phyloP scores from a whole-genome alignment of 2,888 invertebrate genomes.

The Octonoba sinensis region DNA sequence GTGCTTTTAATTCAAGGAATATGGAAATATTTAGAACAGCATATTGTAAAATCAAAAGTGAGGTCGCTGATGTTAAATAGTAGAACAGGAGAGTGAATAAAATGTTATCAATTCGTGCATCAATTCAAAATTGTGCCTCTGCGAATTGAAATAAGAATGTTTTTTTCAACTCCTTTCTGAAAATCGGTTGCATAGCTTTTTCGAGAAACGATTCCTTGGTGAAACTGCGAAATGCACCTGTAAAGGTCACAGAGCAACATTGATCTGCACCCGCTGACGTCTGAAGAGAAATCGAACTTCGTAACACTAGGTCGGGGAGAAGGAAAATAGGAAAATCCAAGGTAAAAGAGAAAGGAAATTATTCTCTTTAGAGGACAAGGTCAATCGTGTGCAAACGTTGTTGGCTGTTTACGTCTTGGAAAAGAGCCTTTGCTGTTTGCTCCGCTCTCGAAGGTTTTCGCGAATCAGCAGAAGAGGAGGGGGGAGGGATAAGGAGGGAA shows the following conservation, averaged over 20 bases:
- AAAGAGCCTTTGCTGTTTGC: conserved; percentile 34
- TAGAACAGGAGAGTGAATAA: too few species aligned
- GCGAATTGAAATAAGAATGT: too few species aligned
- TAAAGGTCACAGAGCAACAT: conserved; percentile 51
- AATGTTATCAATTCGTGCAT: too few species aligned
- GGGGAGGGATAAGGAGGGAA: conserved; percentile 16
- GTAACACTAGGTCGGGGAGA: background rate
- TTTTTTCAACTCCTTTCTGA: too few species aligned
- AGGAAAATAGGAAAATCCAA: conserved; percentile 15
- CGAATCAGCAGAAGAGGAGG: conserved; percentile 3
- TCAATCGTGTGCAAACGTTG: conserved; percentile 28
- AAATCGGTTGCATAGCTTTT: too few species aligned
- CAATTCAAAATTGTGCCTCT: too few species aligned
- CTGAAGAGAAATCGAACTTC: background rate
- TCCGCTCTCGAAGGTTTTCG: conserved; percentile 57
- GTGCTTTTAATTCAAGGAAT: too few species aligned
- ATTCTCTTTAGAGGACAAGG: conserved; percentile 60
- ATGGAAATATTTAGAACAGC: too few species aligned
- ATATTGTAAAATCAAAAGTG: too few species aligned
- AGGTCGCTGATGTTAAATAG: too few species aligned
- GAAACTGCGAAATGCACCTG: conserved; percentile 36
- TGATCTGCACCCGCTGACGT: conserved; percentile 17
- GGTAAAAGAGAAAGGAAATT: conserved; percentile 15
- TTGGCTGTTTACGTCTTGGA: conserved; percentile 56
- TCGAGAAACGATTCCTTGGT: too few species aligned